phyloP scores from a whole-genome alignment of 2,113 vertebrate species.

The Corythoichthys haematopterus region DNA sequence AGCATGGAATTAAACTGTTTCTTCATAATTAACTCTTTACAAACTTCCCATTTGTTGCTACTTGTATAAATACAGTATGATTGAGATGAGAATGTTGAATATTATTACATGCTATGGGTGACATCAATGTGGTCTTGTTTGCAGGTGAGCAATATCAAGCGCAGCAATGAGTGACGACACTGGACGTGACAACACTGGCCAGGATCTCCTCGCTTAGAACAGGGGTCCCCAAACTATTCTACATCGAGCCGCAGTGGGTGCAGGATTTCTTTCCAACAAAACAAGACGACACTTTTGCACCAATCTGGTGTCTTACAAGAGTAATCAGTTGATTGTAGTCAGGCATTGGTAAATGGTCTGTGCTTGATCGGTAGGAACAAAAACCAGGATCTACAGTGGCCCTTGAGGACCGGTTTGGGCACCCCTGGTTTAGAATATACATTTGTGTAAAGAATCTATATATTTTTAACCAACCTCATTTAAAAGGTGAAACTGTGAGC shows the following conservation, averaged over 20 bases:
- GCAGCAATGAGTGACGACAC: slow-evolving; percentile 54
- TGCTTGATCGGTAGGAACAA: too few relatives aligned
- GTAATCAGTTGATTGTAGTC: too few relatives aligned
- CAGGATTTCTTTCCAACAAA: too few relatives aligned
- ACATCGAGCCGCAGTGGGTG: too few relatives aligned
- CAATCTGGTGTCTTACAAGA: too few relatives aligned
- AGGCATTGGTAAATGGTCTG: too few relatives aligned
- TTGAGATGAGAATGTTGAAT: neutral
- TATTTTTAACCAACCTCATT: slow-evolving; percentile 89
- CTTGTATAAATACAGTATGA: neutral
- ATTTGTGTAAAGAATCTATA: slow-evolving; percentile 83
- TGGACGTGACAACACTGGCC: slow-evolving; percentile 47
- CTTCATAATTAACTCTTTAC: neutral
- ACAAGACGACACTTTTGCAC: too few relatives aligned
- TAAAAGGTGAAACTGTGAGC: slow-evolving; percentile 97
- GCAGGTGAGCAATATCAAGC: slow-evolving; percentile 59
- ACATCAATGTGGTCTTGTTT: neutral
- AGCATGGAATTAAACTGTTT: neutral
- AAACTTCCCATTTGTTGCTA: too few relatives aligned
- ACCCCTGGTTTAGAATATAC: slow-evolving; percentile 31
- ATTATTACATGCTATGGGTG: neutral
- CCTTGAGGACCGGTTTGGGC: too few relatives aligned
- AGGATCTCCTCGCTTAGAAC: slow-evolving; percentile 51
- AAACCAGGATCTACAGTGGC: too few relatives aligned
- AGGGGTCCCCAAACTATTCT: too few relatives aligned